Base-by-base conservation (phyloP, 2,797 vertebrate species). In the Enteromius viviparus region DNA sequence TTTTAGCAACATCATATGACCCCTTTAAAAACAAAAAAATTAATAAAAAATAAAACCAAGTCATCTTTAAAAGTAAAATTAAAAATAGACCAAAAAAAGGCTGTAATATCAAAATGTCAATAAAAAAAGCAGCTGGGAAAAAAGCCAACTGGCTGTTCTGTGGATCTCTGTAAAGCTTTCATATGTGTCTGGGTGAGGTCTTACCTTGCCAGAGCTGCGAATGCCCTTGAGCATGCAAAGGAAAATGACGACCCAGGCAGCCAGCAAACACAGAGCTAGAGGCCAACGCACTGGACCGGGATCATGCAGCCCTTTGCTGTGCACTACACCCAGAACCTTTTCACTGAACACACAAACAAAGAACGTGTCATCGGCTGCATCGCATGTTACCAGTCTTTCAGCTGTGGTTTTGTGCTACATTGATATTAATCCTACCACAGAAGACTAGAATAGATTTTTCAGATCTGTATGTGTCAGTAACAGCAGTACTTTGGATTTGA, bases 141-240 rank as follows among this genome's bases (percentile, higher is more conserved):
- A 10, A 23, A 29, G 70, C 58, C 69, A 37, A 1, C 5, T 72
- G 53, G 55, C 49, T 8, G 26, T 58, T 11, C 40, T 34, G 21
- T 55, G n/a, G 53, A 62, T 65, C 40, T 32, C 53, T 14, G 21
- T 12, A 64, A 40, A 11, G 34, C 10, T 29, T 26, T 69, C n/a
- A 47, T 17, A 29, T 51, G 26, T 76, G 51, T 55, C 21, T 51
- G 40, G 62, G 79, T 86, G 77, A 76, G 17, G 23, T 19, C 53
- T 91, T 85, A 96, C 96, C 95, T 96, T 96, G 78, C 96, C 96
- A 6, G 96, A 96, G 91, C 96, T 96, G 89, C 90, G 95, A 88
- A 96, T 96, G 82, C 96, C 96, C 81, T 95, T 95, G 23, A 96
- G 90, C 89, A 95, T 96, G 83, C 95, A 96, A 23, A 96, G 89